Evolutionary conservation across 2,888 invertebrate species (phyloP).

Genomic region (Ochlodes sylvanus): DNA sequence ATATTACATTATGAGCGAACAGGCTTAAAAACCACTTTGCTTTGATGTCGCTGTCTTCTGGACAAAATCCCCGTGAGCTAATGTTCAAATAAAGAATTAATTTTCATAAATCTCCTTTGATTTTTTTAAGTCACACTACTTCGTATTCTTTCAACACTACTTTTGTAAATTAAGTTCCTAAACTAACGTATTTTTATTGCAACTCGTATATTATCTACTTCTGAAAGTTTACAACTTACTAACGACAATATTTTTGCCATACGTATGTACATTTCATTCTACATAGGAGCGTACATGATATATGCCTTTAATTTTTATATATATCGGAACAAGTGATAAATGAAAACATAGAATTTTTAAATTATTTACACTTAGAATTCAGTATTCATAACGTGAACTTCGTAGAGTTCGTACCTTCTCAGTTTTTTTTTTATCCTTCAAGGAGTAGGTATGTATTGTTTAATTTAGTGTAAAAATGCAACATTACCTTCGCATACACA

Average conservation of each 20-base stretch:
- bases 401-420: neutral
- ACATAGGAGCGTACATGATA: too few species aligned
- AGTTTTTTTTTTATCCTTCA: neutral
- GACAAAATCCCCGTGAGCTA: conserved; percentile 30
- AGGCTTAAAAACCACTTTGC: conserved; percentile 41
- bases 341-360: neutral
- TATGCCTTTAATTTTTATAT: too few species aligned
- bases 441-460: conserved; percentile 27
- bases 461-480: conserved; percentile 30
- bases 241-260: neutral
- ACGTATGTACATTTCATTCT: neutral
- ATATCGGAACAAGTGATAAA: too few species aligned
- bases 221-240: neutral
- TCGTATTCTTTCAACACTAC: conserved; percentile 25
- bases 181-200: neutral
- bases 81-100: conserved; percentile 38
- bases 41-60: conserved; percentile 45
- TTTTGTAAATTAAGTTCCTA: conserved; percentile 18
- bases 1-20: conserved; percentile 45
- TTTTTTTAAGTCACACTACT: conserved; percentile 23
- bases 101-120: conserved; percentile 31
- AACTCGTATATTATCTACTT: neutral
- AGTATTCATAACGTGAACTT: neutral
- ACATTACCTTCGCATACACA: conserved; percentile 30
- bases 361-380: neutral